Conservation (phyloP, 1,140 invertebrate genomes). For the Thaumatotibia leucotreta region DNA sequence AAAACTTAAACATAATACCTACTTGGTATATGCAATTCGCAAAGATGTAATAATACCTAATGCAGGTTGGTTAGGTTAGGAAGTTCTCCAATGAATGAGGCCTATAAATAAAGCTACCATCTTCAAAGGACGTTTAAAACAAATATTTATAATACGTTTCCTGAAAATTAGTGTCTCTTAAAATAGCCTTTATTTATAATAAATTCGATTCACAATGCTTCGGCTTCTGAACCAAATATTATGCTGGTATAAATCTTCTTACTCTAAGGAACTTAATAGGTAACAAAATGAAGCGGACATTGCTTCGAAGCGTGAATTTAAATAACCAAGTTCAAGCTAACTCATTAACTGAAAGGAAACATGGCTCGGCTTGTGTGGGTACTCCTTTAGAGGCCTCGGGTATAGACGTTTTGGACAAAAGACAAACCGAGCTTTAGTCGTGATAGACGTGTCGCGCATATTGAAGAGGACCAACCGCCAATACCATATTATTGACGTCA, state of each 20-base stretch:
- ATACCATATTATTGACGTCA: not conserved
- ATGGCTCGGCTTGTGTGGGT: not conserved
- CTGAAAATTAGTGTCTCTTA: not conserved
- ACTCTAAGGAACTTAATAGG: not conserved
- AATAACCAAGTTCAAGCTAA: not conserved
- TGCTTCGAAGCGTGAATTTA: not conserved
- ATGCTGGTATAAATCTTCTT: not conserved
- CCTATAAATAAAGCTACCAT: not conserved
- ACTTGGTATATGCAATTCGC: not conserved
- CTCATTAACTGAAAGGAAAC: slow-evolving; percentile 1
- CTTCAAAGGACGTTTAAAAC: slow-evolving; percentile 2
- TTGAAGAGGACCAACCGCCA: not conserved
- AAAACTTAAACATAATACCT: not conserved
- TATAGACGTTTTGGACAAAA: slow-evolving; percentile 8
- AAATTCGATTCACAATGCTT: not conserved
- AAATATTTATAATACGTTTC: not conserved
- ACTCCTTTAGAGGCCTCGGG: slow-evolving; percentile 5
- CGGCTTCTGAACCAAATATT: not conserved
- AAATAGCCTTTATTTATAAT: not conserved
- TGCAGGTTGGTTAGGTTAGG: not conserved
- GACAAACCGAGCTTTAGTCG: not conserved
- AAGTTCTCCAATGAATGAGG: not conserved
- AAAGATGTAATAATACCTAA: not conserved
- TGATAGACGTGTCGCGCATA: slow-evolving; percentile 6
- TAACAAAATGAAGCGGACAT: not conserved